Conservation (phyloP, 2,113 vertebrate species). For the Brachypodius melanocephalos region DNA sequence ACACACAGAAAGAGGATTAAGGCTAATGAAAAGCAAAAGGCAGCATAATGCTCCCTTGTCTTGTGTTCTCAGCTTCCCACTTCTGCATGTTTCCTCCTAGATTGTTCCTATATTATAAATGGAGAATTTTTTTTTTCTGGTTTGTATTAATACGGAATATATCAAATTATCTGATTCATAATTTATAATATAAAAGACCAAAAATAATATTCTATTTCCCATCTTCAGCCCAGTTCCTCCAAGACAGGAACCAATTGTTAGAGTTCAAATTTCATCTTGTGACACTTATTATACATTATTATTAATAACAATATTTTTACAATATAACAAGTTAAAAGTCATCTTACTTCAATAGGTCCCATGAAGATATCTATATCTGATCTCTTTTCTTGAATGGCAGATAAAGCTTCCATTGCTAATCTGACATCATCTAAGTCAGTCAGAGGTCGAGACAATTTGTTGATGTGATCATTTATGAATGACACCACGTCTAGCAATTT, state of each 20-base stretch:
- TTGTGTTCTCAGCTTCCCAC: neutral
- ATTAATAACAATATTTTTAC: neutral
- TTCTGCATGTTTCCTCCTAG: neutral
- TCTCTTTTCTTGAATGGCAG: constrained; percentile 75
- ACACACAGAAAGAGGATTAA: neutral
- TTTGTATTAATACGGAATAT: neutral
- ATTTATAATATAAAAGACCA: neutral
- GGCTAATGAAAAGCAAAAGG: neutral
- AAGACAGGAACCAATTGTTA: neutral
- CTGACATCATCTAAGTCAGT: constrained; percentile 81
- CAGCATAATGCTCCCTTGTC: neutral
- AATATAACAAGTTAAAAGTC: neutral
- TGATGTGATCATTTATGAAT: constrained; percentile 68
- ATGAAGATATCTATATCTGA: constrained; percentile 80
- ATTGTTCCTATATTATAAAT: neutral
- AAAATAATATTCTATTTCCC: neutral
- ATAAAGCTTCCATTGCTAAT: constrained; percentile 79
- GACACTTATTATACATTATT: neutral
- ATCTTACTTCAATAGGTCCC: constrained; percentile 82
- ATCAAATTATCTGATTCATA: neutral
- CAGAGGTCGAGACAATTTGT: constrained; percentile 78
- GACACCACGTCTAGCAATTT: constrained; percentile 76
- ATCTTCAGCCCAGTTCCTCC: neutral
- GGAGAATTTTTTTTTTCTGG: neutral
- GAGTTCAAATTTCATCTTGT: neutral